A percentile compares a stretch with the other conserved stretches of the same genome.
Evolutionary conservation across 2,888 invertebrate species (phyloP).

Genomic region (Odontocolon sp.): DNA sequence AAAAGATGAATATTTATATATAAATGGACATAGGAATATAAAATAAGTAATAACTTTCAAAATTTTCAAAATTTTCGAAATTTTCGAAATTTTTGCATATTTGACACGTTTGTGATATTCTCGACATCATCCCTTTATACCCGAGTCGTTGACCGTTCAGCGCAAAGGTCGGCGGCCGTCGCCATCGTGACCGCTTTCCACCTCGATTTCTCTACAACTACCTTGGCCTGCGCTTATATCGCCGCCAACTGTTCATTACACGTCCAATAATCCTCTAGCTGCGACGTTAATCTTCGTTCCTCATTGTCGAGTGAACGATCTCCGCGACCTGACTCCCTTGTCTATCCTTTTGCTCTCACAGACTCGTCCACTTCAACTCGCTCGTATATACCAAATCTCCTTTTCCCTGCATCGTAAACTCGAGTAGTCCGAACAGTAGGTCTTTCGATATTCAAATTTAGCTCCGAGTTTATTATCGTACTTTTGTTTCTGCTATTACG

Average conservation of each 20-base stretch:
- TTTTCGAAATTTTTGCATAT: too few relatives aligned
- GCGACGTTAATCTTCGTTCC: constrained; percentile 56
- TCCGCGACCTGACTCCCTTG: constrained; percentile 3
- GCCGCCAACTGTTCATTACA: constrained; percentile 59
- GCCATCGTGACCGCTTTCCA: constrained; percentile 13
- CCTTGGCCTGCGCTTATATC: constrained; percentile 4
- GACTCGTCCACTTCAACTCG: constrained; percentile 18
- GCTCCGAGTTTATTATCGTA: not conserved
- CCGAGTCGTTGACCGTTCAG: not conserved
- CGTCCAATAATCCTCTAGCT: constrained; percentile 53
- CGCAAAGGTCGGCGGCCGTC: not conserved
- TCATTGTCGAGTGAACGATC: constrained; percentile 52
- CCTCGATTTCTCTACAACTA: constrained; percentile 8
- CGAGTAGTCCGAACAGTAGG: not conserved
- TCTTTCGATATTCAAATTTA: not conserved
- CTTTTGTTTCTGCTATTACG: constrained; percentile 4
- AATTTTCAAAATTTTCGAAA: too few relatives aligned
- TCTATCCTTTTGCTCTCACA: not conserved
- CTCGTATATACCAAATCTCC: not conserved
- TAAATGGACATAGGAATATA: too few relatives aligned
- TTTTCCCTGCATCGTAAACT: constrained; percentile 18
- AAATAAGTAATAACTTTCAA: too few relatives aligned
- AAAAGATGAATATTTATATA: too few relatives aligned
- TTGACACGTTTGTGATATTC: not conserved
- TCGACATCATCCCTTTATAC: too few relatives aligned